Percentiles rank a stretch among this genome's conserved stretches.
phyloP scores from a whole-genome alignment of 2,888 invertebrate species.

The Drosophila kokeensis region DNA sequence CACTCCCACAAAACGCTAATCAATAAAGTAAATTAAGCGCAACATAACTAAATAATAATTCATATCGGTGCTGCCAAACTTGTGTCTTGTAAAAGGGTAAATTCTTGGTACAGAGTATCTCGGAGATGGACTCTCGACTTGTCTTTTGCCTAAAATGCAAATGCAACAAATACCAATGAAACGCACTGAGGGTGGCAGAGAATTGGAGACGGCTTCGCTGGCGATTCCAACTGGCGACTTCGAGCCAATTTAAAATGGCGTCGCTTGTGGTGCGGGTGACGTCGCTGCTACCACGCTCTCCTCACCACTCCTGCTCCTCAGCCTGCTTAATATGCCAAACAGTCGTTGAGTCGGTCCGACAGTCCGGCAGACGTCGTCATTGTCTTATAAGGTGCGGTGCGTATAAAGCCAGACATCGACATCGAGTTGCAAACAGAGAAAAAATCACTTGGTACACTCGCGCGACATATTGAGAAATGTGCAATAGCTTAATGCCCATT shows the following conservation, averaged over 20 bases:
- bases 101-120: constrained; percentile 5
- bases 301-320: constrained; percentile 3
- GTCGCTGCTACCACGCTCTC: constrained; percentile 25
- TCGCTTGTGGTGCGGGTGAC: constrained; percentile 64
- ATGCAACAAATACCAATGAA: constrained; percentile 38
- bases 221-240: constrained; percentile 35
- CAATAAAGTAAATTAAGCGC: background rate
- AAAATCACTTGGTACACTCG: constrained; percentile 75
- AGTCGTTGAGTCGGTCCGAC: constrained; percentile 42
- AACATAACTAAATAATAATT: background rate
- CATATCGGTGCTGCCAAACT: background rate
- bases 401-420: constrained; percentile 73
- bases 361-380: constrained; percentile 68
- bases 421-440: constrained; percentile 52
- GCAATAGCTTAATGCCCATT: constrained; percentile 85
- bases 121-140: too few species aligned
- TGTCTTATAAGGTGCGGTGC: constrained; percentile 78
- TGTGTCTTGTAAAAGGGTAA: background rate
- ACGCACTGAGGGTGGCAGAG: constrained; percentile 50
- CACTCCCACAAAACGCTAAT: background rate
- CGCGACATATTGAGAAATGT: constrained; percentile 85
- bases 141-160: constrained; percentile 53
- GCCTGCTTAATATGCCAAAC: constrained; percentile 74
- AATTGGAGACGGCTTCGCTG: constrained; percentile 16
- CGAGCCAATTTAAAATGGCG: constrained; percentile 65